phyloP scores from a whole-genome alignment of 37 sponge, comb jelly and placozoan genomes.

The Ephydatia muelleri region DNA sequence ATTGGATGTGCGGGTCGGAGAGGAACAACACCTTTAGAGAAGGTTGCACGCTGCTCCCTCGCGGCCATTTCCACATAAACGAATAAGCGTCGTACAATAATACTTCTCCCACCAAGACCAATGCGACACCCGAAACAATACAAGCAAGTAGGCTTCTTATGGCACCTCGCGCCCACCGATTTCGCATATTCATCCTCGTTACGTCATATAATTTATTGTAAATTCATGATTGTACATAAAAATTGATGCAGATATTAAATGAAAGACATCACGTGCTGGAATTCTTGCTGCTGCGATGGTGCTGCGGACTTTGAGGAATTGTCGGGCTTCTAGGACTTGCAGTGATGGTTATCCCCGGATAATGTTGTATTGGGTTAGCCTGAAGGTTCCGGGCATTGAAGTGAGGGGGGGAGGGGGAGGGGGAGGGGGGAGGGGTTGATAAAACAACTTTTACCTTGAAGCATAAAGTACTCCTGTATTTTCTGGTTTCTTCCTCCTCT shows the following conservation, averaged over 20 bases:
- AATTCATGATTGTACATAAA: no score
- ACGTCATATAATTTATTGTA: no score
- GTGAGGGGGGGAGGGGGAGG: background rate
- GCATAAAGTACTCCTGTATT: background rate
- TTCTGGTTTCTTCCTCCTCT: background rate
- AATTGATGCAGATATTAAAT: no score
- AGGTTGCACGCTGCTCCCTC: background rate
- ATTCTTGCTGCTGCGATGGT: background rate
- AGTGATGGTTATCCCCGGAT: background rate
- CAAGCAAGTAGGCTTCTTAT: background rate
- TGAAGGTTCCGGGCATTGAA: background rate
- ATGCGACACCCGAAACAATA: background rate
- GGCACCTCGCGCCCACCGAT: background rate
- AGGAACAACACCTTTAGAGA: slow-evolving; percentile 7
- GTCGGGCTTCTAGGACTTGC: background rate
- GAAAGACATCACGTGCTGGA: background rate
- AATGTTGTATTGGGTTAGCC: background rate
- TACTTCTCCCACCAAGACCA: background rate
- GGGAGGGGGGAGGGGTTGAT: no score
- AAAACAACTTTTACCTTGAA: background rate
- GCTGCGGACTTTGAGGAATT: background rate
- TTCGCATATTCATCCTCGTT: no score
- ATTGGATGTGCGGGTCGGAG: slow-evolving; percentile 35
- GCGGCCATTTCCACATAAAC: background rate
- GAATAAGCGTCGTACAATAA: background rate